Percentiles rank a stretch among this genome's conserved stretches.
phyloP scores from a whole-genome alignment of 1,140 invertebrate species.

The Odontomachus brunneus region DNA sequence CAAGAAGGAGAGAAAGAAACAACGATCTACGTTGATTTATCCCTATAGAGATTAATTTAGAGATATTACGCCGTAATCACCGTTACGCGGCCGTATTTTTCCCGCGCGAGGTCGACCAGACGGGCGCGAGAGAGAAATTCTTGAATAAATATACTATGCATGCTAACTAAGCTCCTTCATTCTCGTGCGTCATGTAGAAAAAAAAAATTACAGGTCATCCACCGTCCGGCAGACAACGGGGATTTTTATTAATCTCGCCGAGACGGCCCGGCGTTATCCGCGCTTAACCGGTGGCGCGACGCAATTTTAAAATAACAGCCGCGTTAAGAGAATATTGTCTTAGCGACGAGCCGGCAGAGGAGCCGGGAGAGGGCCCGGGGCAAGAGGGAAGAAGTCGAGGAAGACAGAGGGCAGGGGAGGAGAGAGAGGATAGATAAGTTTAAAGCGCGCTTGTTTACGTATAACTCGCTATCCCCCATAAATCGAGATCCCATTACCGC shows the following conservation, averaged over 20 bases:
- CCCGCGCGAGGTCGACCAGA: conserved; percentile 26
- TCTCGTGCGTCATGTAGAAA: conserved; percentile 27
- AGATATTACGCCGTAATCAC: conserved; percentile 5
- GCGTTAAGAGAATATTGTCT: conserved; percentile 32
- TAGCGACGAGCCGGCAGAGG: background rate
- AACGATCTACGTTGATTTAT: background rate
- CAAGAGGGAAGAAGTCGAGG: too few species aligned
- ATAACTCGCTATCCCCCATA: background rate
- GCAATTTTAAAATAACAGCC: conserved; percentile 15
- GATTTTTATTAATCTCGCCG: conserved; percentile 47
- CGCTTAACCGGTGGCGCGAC: background rate
- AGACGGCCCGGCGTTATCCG: conserved; percentile 1
- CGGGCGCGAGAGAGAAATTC: conserved; percentile 29
- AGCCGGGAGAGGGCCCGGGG: too few species aligned
- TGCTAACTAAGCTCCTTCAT: conserved; percentile 47
- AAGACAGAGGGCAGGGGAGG: background rate
- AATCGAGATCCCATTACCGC: conserved; percentile 23
- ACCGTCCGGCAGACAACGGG: background rate
- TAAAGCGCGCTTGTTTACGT: conserved; percentile 16
- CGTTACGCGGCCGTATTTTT: conserved; percentile 41
- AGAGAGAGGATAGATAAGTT: background rate
- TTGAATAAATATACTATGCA: conserved; percentile 52
- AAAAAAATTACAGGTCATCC: conserved; percentile 48
- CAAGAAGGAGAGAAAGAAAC: too few species aligned
- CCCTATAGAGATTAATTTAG: conserved; percentile 47